Conservation (phyloP, 23 tunicate genomes). For the Botrylloides violaceus region DNA sequence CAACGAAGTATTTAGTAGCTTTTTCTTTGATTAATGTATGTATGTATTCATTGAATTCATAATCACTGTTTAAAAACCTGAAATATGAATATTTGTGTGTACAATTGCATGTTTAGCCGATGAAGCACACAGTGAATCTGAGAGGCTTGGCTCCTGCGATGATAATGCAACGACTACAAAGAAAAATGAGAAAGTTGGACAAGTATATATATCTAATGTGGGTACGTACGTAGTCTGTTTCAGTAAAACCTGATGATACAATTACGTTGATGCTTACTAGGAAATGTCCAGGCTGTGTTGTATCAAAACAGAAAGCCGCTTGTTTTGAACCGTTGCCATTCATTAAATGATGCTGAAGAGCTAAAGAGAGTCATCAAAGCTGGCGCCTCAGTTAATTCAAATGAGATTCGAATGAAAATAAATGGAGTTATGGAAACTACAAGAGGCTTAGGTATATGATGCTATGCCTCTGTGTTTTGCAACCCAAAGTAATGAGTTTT, state of each 20-base stretch:
- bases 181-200: slow-evolving; percentile 15
- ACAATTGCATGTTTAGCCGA: no score
- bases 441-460: slow-evolving; percentile 47
- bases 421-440: slow-evolving; percentile 44
- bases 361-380: slow-evolving; percentile 14
- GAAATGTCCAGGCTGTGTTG: slow-evolving; percentile 48
- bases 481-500: background rate
- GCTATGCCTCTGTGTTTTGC: background rate
- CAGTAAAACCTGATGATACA: no score
- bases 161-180: background rate
- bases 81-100: no score
- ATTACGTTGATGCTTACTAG: no score
- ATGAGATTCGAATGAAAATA: slow-evolving; percentile 10
- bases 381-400: slow-evolving; percentile 41
- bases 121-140: no score
- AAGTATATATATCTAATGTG: slow-evolving; percentile 42
- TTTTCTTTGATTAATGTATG: no score
- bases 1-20: no score
- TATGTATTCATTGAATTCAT: no score
- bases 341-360: slow-evolving; percentile 28
- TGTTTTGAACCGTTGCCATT: slow-evolving; percentile 35
- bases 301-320: slow-evolving; percentile 46
- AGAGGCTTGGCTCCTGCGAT: no score
- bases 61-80: no score
- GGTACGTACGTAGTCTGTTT: slow-evolving; percentile 18